Evolutionary conservation across 2,113 vertebrate genomes (phyloP).

Genomic region (Cathartes aura): DNA sequence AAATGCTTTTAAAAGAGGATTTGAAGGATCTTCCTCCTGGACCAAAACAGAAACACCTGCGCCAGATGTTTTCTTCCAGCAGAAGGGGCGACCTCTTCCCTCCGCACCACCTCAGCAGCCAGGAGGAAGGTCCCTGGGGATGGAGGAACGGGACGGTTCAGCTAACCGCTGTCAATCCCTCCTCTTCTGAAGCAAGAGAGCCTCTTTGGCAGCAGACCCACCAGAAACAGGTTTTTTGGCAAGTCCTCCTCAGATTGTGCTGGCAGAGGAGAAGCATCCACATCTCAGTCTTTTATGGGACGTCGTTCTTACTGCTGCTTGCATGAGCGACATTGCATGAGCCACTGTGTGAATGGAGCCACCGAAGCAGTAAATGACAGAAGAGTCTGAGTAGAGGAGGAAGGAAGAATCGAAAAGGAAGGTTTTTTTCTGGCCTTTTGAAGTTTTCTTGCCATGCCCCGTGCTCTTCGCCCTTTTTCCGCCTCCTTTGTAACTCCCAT

Average conservation of each 20-base stretch:
- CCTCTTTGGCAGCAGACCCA: background rate
- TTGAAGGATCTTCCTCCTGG: background rate
- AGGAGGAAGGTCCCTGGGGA: background rate
- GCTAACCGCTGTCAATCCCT: background rate
- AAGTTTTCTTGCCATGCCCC: background rate
- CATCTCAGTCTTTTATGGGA: background rate
- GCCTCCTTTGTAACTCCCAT: background rate
- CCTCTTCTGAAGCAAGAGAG: background rate
- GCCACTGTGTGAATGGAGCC: background rate
- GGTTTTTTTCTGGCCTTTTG: background rate
- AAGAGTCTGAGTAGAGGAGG: background rate
- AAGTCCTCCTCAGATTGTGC: background rate
- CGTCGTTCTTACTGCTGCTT: rapidly evolving
- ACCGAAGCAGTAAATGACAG: background rate
- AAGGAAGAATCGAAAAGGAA: background rate
- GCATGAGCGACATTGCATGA: background rate
- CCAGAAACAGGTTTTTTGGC: background rate
- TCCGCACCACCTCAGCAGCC: background rate
- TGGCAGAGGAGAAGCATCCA: background rate
- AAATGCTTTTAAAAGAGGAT: background rate
- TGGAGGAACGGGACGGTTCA: rapidly evolving
- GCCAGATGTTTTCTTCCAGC: background rate
- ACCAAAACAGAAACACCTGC: background rate
- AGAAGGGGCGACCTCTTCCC: background rate
- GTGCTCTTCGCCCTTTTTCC: background rate